phyloP scores from a whole-genome alignment of 2,113 vertebrate species.

The Pituophis catenifer region DNA sequence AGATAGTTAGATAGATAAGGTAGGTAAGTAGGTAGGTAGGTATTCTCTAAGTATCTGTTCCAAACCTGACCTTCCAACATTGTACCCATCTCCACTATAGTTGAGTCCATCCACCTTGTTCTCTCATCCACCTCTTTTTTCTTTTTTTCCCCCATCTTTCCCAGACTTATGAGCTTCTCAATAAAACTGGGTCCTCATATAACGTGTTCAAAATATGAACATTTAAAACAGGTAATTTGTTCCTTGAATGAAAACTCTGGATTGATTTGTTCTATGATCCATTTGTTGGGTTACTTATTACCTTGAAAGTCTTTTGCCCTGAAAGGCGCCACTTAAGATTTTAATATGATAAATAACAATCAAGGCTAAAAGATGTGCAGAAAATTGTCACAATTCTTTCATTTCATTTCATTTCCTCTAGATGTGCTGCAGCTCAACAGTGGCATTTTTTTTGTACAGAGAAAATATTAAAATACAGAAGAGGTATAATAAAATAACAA shows the following conservation, averaged over 20 bases:
- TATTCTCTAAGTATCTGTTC: neutral
- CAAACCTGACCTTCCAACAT: neutral
- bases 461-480: neutral
- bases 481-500: neutral
- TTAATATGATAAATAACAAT: neutral
- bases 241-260: neutral
- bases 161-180: neutral
- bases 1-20: too few relatives aligned
- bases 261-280: neutral
- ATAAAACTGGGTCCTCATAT: neutral
- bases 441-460: neutral
- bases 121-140: neutral
- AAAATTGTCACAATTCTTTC: neutral
- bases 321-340: neutral
- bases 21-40: too few relatives aligned
- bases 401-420: neutral
- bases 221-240: neutral
- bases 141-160: neutral
- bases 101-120: neutral
- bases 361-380: neutral
- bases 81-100: neutral
- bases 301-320: neutral
- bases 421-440: neutral
- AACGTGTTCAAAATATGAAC: neutral
- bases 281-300: neutral